Percentiles rank a stretch among this genome's conserved stretches.
Conservation (phyloP, 1,140 invertebrate species). For the Plectrocnemia conspersa region DNA sequence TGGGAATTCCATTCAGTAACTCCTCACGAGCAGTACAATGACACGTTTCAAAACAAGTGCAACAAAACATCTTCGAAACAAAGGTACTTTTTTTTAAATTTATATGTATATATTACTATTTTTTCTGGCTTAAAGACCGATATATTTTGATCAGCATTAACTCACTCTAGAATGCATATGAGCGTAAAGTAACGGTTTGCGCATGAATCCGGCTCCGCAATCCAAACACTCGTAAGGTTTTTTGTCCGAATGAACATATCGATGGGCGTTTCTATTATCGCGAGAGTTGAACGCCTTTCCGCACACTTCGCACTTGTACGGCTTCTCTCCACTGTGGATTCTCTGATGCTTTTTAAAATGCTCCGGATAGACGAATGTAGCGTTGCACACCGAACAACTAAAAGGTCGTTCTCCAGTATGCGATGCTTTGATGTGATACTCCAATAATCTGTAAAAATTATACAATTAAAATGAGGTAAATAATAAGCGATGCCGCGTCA, state of each 20-base stretch:
- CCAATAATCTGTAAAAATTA: constrained; percentile 54
- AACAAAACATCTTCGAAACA: too few species aligned
- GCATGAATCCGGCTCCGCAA: constrained; percentile 77
- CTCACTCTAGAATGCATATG: constrained; percentile 64
- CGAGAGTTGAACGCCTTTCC: constrained; percentile 79
- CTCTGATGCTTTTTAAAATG: constrained; percentile 77
- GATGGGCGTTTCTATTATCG: constrained; percentile 79
- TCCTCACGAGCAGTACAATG: too few species aligned
- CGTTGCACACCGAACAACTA: constrained; percentile 66
- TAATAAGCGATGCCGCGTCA: background rate
- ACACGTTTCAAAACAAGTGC: too few species aligned
- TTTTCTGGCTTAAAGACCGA: too few species aligned
- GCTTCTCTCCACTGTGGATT: constrained; percentile 76
- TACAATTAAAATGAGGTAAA: background rate
- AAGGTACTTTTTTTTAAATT: too few species aligned
- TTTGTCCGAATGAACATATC: constrained; percentile 79
- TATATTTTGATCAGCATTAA: too few species aligned
- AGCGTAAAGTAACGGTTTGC: constrained; percentile 72
- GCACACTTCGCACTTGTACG: constrained; percentile 78
- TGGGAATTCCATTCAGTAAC: too few species aligned
- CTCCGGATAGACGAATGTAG: constrained; percentile 78
- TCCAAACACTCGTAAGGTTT: constrained; percentile 80
- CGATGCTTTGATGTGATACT: constrained; percentile 76
- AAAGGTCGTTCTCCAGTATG: constrained; percentile 76
- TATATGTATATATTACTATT: too few species aligned